These are phyloP conservation scores for Brienomyrus brachyistius DNA, from an alignment of 2,113 vertebrate genomes.

Conservation along the genomic window DNA sequence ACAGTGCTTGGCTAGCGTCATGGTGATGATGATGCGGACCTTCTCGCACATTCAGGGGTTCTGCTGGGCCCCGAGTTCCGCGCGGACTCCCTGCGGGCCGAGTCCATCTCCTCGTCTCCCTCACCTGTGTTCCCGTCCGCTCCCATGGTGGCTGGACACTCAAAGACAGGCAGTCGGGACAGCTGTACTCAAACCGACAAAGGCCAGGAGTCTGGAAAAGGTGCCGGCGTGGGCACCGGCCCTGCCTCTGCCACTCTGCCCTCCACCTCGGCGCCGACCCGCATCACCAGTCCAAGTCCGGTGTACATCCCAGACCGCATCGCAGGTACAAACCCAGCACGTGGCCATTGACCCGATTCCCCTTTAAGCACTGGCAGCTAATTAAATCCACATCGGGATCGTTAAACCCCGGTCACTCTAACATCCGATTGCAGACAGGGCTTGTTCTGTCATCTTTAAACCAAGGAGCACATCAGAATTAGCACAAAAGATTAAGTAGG, in stretches of 20 bases:
- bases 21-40: neutral
- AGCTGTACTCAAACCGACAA: constrained; percentile 91
- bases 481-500: neutral
- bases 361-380: neutral
- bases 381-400: neutral
- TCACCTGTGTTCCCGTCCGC: constrained; percentile 86
- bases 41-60: constrained; percentile 62
- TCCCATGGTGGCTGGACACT: constrained; percentile 74
- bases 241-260: constrained; percentile 50
- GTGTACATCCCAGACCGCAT: constrained; percentile 65
- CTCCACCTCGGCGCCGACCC: constrained; percentile 45
- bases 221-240: constrained; percentile 26
- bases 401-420: constrained; percentile 30
- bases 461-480: neutral
- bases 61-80: constrained; percentile 87
- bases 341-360: constrained; percentile 47
- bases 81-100: constrained; percentile 71
- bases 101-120: constrained; percentile 85
- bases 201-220: constrained; percentile 68
- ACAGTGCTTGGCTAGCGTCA: neutral
- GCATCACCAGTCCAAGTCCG: constrained; percentile 61
- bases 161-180: constrained; percentile 90
- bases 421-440: neutral
- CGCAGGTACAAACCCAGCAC: constrained; percentile 51
- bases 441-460: neutral